Base-by-base conservation (phyloP, 2,888 invertebrate genomes). In the Agonum fuliginosum region DNA sequence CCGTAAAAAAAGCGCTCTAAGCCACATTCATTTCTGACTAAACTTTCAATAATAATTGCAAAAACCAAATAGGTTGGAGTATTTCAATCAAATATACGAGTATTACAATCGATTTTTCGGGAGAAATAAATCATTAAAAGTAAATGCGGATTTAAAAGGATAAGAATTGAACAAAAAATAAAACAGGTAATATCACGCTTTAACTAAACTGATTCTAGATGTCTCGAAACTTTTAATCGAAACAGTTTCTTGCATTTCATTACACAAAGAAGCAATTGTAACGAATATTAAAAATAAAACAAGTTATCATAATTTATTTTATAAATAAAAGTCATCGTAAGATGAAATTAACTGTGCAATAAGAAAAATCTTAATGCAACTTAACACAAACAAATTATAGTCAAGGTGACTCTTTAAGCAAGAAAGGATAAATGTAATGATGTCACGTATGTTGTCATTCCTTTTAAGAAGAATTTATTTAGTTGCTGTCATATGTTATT, bases 391-490 rank as follows among this genome's bases (percentile, higher is more conserved):
- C 24, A 54, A 54, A 54, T 54, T 54, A 24, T 24, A 37, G 8
- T 3, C 37, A 54, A 54, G 54, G 54, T 54, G 54, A 54, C 20
- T 48, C 20, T 5, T 17, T n/a, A n/a, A 10, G n/a, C 24, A 24
- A 20, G 19, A 22, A 54, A 54, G 54, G 54, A n/a, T 24, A 24
- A n/a, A n/a, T 8, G 4, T 5, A 54, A 54, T 54, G 54, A 54
- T 54, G 54, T 54, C 54, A 54, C 22, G 24, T 54, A 54, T 54
- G 20, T 12, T 4, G 54, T 54, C 54, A 54, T 54, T 24, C 54
- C 54, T 22, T 54, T 54, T 54, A 54, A 54, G 54, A 22, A 54
- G 37, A 54, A 22, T n/a, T n/a, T n/a, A 54, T 54, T 54, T 54
- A 54, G 22, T 19, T 54, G 22, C 54, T 10, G 1, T n/a, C n/a